Evolutionary conservation across 1,140 invertebrate genomes (phyloP).

Genomic region (Zeugodacus cucurbitae): DNA sequence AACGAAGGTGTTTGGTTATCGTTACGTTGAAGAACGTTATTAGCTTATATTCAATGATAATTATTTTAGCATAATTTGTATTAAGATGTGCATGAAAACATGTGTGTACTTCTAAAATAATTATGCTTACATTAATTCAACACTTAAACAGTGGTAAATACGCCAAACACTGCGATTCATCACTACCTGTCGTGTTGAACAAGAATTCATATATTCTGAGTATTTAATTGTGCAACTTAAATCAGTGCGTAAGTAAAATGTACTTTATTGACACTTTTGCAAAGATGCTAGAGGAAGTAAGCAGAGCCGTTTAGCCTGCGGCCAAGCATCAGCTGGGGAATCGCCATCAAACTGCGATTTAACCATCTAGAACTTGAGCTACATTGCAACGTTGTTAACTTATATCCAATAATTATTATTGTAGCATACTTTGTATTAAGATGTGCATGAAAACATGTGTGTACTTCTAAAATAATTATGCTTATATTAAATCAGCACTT

Average conservation of each 20-base stretch:
- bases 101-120: background rate
- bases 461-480: background rate
- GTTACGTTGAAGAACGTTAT: background rate
- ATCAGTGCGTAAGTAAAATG: slow-evolving; percentile 55
- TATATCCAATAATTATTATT: background rate
- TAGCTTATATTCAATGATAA: background rate
- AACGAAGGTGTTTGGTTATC: background rate
- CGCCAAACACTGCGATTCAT: background rate
- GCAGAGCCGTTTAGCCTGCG: background rate
- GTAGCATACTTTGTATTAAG: background rate
- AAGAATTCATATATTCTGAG: no score
- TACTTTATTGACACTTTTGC: slow-evolving; percentile 59
- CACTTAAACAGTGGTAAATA: slow-evolving; percentile 40
- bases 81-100: background rate
- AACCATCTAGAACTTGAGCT: slow-evolving; percentile 54
- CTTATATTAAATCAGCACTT: background rate
- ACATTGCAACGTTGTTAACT: slow-evolving; percentile 40
- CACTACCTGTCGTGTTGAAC: slow-evolving; percentile 43
- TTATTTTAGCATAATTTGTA: background rate
- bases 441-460: background rate
- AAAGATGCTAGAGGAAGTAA: slow-evolving; percentile 58
- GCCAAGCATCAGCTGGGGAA: slow-evolving; percentile 59
- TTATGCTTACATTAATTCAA: background rate
- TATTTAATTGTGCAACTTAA: slow-evolving; percentile 57
- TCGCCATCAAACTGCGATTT: slow-evolving; percentile 43